Conservation (phyloP, 2,113 vertebrate species). For the Perca schrenkii region DNA sequence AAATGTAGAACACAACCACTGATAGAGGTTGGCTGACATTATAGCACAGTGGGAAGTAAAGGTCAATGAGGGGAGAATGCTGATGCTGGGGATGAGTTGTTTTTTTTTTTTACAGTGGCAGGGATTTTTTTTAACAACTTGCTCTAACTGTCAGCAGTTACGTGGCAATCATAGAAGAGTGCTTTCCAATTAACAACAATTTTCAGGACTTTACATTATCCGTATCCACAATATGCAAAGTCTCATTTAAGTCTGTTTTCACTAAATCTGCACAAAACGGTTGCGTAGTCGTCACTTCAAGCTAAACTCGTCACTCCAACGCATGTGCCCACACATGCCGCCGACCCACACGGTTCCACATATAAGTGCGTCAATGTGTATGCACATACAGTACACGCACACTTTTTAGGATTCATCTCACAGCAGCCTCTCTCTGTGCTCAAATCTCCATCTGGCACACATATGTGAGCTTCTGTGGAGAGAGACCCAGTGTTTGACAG, state of each 20-base stretch:
- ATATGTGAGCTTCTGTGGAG: constrained; percentile 58
- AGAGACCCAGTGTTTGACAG: constrained; percentile 54
- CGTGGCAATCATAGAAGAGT: neutral
- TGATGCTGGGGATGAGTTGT: neutral
- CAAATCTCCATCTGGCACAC: constrained; percentile 64
- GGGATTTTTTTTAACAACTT: neutral
- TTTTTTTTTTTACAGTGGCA: neutral
- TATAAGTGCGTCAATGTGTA: constrained; percentile 25
- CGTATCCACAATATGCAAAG: neutral
- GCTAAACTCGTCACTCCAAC: neutral
- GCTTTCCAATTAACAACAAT: neutral
- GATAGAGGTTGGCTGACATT: neutral
- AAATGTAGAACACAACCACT: neutral
- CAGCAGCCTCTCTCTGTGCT: constrained; percentile 39
- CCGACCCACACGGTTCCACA: neutral
- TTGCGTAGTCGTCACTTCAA: neutral
- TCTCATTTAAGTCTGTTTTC: neutral
- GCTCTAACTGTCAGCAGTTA: neutral
- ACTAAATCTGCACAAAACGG: neutral
- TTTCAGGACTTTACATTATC: neutral
- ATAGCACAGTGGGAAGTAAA: constrained; percentile 1
- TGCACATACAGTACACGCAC: constrained; percentile 12
- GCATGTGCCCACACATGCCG: neutral
- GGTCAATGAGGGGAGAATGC: neutral
- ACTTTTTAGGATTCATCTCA: constrained; percentile 46